A percentile compares a stretch with the other conserved stretches of the same genome.
Conservation (phyloP, 2,797 vertebrate species). For the Catharus ustulatus region DNA sequence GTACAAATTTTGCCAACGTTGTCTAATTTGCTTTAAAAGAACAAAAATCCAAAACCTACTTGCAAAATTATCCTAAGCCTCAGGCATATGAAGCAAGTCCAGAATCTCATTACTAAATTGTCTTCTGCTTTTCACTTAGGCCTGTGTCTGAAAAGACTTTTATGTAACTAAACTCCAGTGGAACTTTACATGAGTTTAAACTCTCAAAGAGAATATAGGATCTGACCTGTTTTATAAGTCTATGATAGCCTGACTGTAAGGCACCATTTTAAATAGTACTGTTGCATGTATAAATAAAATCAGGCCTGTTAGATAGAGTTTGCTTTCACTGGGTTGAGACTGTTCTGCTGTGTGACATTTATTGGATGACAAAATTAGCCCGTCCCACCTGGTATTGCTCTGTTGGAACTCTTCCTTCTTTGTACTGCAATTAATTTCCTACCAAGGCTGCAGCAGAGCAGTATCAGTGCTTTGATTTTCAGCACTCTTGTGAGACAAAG, state of each 20-base stretch:
- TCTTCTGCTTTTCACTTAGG: neutral
- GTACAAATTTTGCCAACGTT: neutral
- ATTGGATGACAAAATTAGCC: neutral
- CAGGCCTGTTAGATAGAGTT: neutral
- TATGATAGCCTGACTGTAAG: neutral
- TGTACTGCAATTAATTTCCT: neutral
- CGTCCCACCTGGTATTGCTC: neutral
- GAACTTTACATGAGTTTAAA: neutral
- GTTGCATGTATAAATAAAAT: neutral
- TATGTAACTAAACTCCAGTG: neutral
- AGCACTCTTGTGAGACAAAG: neutral
- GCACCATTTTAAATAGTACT: neutral
- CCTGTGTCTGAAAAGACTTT: neutral
- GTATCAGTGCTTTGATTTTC: neutral
- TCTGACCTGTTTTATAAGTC: neutral
- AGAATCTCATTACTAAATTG: constrained; percentile 25
- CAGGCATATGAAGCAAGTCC: neutral
- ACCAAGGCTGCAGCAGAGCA: neutral
- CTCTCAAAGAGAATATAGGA: neutral
- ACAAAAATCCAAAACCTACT: neutral
- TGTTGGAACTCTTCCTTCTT: neutral
- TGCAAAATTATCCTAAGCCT: constrained; percentile 29
- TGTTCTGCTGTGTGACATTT: neutral
- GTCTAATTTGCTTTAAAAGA: constrained; percentile 27
- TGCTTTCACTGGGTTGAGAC: neutral